Evolutionary conservation across 2,888 invertebrate species (phyloP).

Genomic region (Trichogramma evanescens): DNA sequence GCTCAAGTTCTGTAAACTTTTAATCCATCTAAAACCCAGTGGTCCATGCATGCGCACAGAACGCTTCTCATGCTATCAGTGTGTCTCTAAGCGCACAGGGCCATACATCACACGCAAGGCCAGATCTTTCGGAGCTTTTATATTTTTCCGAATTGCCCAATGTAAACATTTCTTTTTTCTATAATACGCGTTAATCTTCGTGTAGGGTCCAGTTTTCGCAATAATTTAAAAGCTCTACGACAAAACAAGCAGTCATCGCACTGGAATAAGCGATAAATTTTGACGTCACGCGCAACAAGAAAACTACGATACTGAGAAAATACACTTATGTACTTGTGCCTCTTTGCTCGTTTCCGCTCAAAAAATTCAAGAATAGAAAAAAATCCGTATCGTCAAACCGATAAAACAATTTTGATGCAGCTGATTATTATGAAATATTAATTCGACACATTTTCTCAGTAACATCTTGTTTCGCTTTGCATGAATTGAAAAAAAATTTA

Average conservation of each 20-base stretch:
- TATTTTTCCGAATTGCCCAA: slow-evolving; percentile 10
- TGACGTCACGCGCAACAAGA: slow-evolving; percentile 14
- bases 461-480: no score
- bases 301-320: neutral
- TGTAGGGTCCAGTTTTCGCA: slow-evolving; percentile 1
- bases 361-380: no score
- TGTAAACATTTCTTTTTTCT: slow-evolving; percentile 17
- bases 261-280: slow-evolving; percentile 20
- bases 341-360: no score
- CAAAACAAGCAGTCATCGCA: neutral
- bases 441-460: no score
- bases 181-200: slow-evolving; percentile 3
- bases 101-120: neutral
- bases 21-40: neutral
- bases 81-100: neutral
- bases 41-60: neutral
- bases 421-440: no score
- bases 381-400: no score
- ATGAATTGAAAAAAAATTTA: no score
- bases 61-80: neutral
- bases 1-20: neutral
- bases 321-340: no score
- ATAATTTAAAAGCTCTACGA: slow-evolving; percentile 12
- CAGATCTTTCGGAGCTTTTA: slow-evolving; percentile 2
- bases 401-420: no score